A percentile compares a stretch with the other conserved stretches of the same genome.
These are phyloP conservation scores for Eucriotettix oculatus DNA, from an alignment of 2,888 invertebrate genomes.

Conservation along the genomic window DNA sequence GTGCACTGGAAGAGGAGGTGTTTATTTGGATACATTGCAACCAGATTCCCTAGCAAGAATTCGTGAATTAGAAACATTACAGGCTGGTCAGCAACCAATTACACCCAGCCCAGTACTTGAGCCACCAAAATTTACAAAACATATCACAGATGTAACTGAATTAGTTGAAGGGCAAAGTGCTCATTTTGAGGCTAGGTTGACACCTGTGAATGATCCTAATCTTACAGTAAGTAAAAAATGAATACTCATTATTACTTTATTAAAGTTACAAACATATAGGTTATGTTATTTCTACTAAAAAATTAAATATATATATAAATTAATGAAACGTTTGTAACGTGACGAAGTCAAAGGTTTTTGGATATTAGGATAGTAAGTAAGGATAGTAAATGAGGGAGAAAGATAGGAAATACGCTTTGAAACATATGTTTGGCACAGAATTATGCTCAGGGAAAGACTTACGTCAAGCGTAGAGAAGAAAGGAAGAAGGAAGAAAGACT, in stretches of 20 bases:
- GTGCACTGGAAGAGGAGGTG: constrained; percentile 66
- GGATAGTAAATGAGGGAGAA: too few relatives aligned
- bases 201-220: constrained; percentile 88
- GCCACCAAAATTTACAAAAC: constrained; percentile 79
- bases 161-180: constrained; percentile 90
- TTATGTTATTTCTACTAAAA: too few relatives aligned
- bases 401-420: too few relatives aligned
- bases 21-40: constrained; percentile 76
- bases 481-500: too few relatives aligned
- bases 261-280: too few relatives aligned
- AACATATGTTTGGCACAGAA: too few relatives aligned
- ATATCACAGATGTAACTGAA: constrained; percentile 67
- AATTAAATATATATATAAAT: too few relatives aligned
- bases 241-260: neutral
- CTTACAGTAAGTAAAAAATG: constrained; percentile 38
- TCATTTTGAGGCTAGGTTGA: constrained; percentile 81
- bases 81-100: constrained; percentile 44
- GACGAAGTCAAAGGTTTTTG: too few relatives aligned
- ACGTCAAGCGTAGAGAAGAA: too few relatives aligned
- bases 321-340: too few relatives aligned
- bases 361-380: too few relatives aligned
- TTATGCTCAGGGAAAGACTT: too few relatives aligned
- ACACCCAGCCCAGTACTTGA: constrained; percentile 41
- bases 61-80: constrained; percentile 62
- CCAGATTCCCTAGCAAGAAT: constrained; percentile 81